phyloP scores from a whole-genome alignment of 2,888 invertebrate genomes.

The Dexiosoma caninum region DNA sequence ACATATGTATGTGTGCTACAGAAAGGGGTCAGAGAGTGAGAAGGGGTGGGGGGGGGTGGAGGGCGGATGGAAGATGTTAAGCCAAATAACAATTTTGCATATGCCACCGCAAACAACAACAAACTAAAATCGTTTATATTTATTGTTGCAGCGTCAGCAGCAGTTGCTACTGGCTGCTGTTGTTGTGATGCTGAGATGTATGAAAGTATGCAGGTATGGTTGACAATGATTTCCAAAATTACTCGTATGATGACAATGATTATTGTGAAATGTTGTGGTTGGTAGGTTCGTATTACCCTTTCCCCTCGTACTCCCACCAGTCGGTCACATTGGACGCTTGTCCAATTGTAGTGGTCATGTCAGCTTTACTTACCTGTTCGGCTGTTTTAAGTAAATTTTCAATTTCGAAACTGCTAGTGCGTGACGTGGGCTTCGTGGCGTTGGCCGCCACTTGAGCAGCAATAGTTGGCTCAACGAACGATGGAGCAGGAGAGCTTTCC shows the following conservation, averaged over 20 bases:
- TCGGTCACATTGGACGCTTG: background rate
- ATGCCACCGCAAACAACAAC: conserved; percentile 41
- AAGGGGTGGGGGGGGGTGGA: background rate
- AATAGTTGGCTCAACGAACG: conserved; percentile 76
- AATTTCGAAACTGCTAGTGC: conserved; percentile 96
- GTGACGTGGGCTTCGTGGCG: conserved; percentile 83
- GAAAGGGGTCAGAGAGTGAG: no score
- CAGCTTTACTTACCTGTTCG: conserved; percentile 78
- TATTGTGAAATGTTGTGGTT: conserved; percentile 43
- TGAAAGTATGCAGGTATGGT: background rate
- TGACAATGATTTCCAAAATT: conserved; percentile 47
- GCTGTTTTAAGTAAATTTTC: conserved; percentile 91
- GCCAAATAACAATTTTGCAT: conserved; percentile 45
- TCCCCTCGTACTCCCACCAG: background rate
- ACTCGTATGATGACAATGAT: conserved; percentile 19
- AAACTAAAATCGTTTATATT: conserved; percentile 4
- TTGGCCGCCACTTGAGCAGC: conserved; percentile 48
- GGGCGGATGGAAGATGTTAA: conserved; percentile 9
- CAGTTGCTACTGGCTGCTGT: background rate
- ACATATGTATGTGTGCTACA: no score
- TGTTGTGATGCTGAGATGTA: conserved; percentile 1
- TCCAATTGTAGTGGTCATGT: conserved; percentile 42
- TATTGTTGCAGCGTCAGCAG: background rate
- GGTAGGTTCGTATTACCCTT: conserved; percentile 17
- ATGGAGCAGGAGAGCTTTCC: conserved; percentile 80